phyloP scores from a whole-genome alignment of 2,797 vertebrate species.

The Stomatorhinus walkeri region DNA sequence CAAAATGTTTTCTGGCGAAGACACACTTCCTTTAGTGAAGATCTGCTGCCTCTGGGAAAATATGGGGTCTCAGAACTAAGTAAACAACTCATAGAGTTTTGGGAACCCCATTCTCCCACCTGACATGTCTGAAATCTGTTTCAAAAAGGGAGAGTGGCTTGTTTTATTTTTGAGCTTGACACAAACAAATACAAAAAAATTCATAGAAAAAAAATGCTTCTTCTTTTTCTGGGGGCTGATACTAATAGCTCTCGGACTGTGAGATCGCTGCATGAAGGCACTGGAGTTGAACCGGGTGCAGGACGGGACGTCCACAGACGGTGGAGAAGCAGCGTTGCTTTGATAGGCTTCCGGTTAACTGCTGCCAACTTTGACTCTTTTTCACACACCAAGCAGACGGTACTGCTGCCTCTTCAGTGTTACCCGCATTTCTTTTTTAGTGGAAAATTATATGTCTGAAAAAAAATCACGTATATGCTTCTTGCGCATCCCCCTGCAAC shows the following conservation, averaged over 20 bases:
- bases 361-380: not conserved
- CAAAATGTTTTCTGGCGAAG: not conserved
- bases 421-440: not conserved
- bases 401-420: not conserved
- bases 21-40: not conserved
- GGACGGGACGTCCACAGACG: not conserved
- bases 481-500: not conserved
- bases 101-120: not conserved
- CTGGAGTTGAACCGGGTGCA: not conserved
- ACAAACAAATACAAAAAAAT: not conserved
- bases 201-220: not conserved
- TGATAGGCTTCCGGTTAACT: not conserved
- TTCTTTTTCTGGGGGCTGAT: not conserved
- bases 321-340: not conserved
- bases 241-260: not conserved
- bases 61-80: not conserved
- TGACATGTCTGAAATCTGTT: not conserved
- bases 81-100: not conserved
- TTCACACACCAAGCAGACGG: not conserved
- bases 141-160: not conserved
- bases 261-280: not conserved
- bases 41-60: not conserved
- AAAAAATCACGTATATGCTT: not conserved
- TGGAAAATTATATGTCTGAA: not conserved
- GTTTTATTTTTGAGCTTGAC: not conserved